Percentiles rank a stretch among this genome's conserved stretches.
Conservation (phyloP, 2,888 invertebrate species). For the Acrobasis consociella region DNA sequence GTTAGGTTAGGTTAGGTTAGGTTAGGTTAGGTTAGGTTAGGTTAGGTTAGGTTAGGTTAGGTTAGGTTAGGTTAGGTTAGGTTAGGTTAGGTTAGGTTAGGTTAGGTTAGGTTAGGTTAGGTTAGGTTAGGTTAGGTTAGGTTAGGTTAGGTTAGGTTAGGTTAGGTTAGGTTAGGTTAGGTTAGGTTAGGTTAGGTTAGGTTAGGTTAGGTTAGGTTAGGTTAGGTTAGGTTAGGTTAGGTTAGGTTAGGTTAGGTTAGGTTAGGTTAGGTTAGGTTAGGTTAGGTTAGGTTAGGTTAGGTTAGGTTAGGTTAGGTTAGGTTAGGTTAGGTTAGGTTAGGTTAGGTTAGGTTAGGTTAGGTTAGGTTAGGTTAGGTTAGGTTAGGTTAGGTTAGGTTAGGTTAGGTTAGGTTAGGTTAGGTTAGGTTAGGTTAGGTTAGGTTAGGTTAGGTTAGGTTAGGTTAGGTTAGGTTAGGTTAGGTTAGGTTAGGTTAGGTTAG, state of each 20-base stretch:
- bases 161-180: slow-evolving; percentile 29
- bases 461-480: too few relatives aligned
- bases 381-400: too few relatives aligned
- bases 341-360: too few relatives aligned
- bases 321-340: too few relatives aligned
- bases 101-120: slow-evolving; percentile 26
- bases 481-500: too few relatives aligned
- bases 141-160: slow-evolving; percentile 29
- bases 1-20: slow-evolving; percentile 33
- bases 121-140: slow-evolving; percentile 27
- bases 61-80: slow-evolving; percentile 37
- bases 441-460: too few relatives aligned
- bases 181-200: slow-evolving; percentile 29
- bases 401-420: too few relatives aligned
- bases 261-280: slow-evolving; percentile 29
- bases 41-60: slow-evolving; percentile 38
- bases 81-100: slow-evolving; percentile 31
- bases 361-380: too few relatives aligned
- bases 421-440: too few relatives aligned
- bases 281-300: slow-evolving; percentile 29
- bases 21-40: slow-evolving; percentile 37
- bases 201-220: slow-evolving; percentile 29
- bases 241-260: slow-evolving; percentile 29
- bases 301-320: slow-evolving; percentile 27
- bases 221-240: slow-evolving; percentile 30